Evolutionary conservation across 2,888 invertebrate species (phyloP).

Genomic region (Callyntrura guangdongensis): DNA sequence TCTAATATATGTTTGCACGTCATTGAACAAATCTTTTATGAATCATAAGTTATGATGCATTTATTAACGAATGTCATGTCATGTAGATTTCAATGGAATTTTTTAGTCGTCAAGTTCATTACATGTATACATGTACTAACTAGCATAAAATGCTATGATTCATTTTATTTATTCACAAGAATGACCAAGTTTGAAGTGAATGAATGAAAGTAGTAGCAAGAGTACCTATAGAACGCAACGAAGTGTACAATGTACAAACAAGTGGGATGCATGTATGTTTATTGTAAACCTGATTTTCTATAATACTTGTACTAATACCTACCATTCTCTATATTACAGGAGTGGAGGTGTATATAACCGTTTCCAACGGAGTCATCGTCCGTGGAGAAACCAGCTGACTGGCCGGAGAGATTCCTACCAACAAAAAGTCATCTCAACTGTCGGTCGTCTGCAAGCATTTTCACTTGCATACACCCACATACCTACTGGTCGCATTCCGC

Average conservation of each 20-base stretch:
- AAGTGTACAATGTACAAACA: neutral
- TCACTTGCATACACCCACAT: conserved; percentile 15
- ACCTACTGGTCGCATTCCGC: conserved; percentile 22
- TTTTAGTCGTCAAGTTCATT: no score
- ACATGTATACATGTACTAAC: no score
- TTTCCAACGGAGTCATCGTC: conserved; percentile 6
- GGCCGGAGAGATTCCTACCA: conserved; percentile 55
- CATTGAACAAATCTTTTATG: no score
- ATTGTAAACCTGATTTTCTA: conserved; percentile 16
- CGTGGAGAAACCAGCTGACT: conserved; percentile 60
- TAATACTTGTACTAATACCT: no score
- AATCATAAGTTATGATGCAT: no score
- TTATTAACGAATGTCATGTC: no score
- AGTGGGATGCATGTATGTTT: neutral
- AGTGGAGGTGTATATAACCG: conserved; percentile 54
- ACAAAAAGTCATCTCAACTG: conserved; percentile 18
- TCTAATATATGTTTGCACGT: no score
- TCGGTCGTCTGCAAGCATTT: conserved; percentile 19
- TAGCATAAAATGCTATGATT: no score
- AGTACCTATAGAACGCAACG: no score
- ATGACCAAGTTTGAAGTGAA: neutral
- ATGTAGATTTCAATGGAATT: no score
- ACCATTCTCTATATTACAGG: no score
- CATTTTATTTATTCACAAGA: neutral
- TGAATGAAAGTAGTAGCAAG: no score